Conservation (phyloP, 2,888 invertebrate genomes). For the Hirtodrosophila confusa region DNA sequence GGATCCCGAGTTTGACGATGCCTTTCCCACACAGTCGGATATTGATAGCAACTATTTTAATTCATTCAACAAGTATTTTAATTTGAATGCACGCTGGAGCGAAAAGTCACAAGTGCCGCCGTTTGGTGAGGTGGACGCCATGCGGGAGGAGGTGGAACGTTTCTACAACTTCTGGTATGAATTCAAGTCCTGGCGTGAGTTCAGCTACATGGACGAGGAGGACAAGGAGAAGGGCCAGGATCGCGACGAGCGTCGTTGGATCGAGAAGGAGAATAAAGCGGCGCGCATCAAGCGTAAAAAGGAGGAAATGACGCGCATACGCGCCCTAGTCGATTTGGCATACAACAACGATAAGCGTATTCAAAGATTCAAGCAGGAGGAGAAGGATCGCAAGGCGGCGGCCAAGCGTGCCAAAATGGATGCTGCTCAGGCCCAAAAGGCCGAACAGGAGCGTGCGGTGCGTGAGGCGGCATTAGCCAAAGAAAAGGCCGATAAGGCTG, state of each 20-base stretch:
- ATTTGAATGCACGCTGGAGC: constrained; percentile 95
- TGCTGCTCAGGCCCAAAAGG: constrained; percentile 91
- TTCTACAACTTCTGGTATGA: constrained; percentile 99
- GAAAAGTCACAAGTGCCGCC: constrained; percentile 93
- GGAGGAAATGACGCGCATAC: constrained; percentile 97
- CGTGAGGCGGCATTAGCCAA: constrained; percentile 90
- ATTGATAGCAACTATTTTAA: constrained; percentile 92
- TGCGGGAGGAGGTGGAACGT: constrained; percentile 93
- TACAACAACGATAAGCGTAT: constrained; percentile 98
- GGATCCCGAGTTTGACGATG: constrained; percentile 96
- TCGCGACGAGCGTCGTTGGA: constrained; percentile 98
- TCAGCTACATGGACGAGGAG: constrained; percentile 99
- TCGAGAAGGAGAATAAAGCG: constrained; percentile 98
- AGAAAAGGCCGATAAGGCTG: constrained; percentile 91
- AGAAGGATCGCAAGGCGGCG: constrained; percentile 94
- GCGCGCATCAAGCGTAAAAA: constrained; percentile 97
- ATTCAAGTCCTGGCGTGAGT: constrained; percentile 99
- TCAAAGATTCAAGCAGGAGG: constrained; percentile 95
- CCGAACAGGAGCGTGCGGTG: constrained; percentile 91
- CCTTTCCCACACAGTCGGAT: constrained; percentile 90
- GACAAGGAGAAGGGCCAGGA: constrained; percentile 99
- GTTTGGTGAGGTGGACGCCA: constrained; percentile 90
- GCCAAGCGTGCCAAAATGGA: constrained; percentile 94
- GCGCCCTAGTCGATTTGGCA: constrained; percentile 95
- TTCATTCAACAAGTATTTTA: constrained; percentile 88